Conservation (phyloP, 2,888 invertebrate species). For the Imbricaverruca yamaguchii region DNA sequence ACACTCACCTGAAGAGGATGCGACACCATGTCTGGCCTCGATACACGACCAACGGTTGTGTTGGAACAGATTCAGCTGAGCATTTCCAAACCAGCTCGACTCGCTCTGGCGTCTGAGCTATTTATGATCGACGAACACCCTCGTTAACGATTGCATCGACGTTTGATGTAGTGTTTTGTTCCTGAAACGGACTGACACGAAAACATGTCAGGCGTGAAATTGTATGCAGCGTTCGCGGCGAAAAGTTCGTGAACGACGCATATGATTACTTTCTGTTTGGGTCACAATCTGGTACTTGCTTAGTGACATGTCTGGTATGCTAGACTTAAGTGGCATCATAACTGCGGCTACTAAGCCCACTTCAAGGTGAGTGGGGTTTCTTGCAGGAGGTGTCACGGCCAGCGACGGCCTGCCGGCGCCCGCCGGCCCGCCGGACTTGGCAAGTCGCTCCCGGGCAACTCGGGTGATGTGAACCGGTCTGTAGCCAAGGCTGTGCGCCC, state of each 20-base stretch:
- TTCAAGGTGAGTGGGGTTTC: background rate
- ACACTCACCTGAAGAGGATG: too few relatives aligned
- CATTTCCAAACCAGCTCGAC: constrained; percentile 1
- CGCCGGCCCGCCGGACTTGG: background rate
- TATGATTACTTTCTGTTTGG: too few relatives aligned
- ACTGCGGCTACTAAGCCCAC: background rate
- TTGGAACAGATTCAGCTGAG: background rate
- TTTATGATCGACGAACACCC: background rate
- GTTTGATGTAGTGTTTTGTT: background rate
- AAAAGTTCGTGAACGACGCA: too few relatives aligned
- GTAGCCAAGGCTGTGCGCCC: background rate
- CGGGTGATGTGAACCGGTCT: background rate
- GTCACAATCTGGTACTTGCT: too few relatives aligned
- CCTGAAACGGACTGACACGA: too few relatives aligned
- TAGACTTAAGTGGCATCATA: too few relatives aligned
- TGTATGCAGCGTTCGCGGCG: too few relatives aligned
- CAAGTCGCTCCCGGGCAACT: background rate
- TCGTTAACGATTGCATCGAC: constrained; percentile 15
- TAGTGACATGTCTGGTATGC: too few relatives aligned
- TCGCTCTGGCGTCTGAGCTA: background rate
- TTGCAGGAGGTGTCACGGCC: background rate
- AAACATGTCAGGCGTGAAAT: too few relatives aligned
- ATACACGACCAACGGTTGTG: too few relatives aligned
- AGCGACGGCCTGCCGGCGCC: background rate
- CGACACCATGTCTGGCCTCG: too few relatives aligned